Base-by-base conservation (phyloP, 1,140 invertebrate genomes). In the Meloidogyne hapla region DNA sequence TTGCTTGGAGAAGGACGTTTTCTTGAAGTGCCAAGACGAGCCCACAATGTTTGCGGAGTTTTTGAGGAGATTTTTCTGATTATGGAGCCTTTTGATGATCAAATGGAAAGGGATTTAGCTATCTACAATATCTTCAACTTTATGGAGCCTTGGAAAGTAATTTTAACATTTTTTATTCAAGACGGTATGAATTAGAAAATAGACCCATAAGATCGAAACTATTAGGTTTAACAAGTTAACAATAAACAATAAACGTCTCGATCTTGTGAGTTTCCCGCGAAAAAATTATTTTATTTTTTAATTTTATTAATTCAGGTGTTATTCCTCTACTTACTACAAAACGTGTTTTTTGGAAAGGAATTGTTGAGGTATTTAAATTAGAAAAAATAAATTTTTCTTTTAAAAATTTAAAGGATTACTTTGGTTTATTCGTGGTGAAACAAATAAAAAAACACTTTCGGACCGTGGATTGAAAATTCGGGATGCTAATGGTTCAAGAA, bases 321-420 rank as follows among this genome's bases (percentile, higher is more conserved):
- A 92, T 99, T 83, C 97, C 97, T 6, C 87, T 99, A 38, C 88
- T 99, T 38, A 99, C 97, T 18, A 99, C 97, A 18, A 99, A 99
- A 88, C 88, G 92, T 67, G 95, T 99, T 0, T 98, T 95, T 88
- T 94, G 93, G 91, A 90, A 92, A 81, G 96, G 91, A 0, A 92
- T 99, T 3, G 92, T 94, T 23, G 94, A 98, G 88, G 97, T 99
- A 88, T 88, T 99, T 4, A 33, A 66, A 33, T 68, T 66, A n/a
- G n/a, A n/a, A n/a, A n/a, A n/a, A n/a, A n/a, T n/a, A n/a, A n/a
- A n/a, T n/a, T n/a, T n/a, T n/a, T n/a, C n/a, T n/a, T n/a, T n/a
- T n/a, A n/a, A n/a, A n/a, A n/a, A n/a, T n/a, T n/a, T n/a, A 28
- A 56, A 56, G 25, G 25, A 70, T 26, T 70, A 15, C 87, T 99